Evolutionary conservation across 2,797 vertebrate genomes (phyloP).

Genomic region (Silurus lanzhouensis): DNA sequence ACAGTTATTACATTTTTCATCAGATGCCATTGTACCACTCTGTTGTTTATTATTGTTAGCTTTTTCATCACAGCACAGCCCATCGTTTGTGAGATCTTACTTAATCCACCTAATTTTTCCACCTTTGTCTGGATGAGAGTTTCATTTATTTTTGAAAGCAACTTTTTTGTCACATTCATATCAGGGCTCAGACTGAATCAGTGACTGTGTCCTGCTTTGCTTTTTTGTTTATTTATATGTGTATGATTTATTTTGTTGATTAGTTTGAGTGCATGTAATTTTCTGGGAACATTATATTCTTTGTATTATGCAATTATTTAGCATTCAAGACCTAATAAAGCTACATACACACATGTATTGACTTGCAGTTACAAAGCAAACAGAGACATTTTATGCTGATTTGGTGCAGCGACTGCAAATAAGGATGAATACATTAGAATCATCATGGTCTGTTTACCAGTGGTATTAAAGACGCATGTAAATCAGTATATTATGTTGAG

Average conservation of each 20-base stretch:
- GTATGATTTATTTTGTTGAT: not conserved
- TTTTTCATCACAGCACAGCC: not conserved
- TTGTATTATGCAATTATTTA: not conserved
- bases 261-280: not conserved
- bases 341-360: too few species aligned
- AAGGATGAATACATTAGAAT: too few species aligned
- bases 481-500: too few species aligned
- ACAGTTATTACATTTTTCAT: not conserved
- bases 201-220: not conserved
- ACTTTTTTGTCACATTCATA: not conserved
- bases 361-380: too few species aligned
- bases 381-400: too few species aligned
- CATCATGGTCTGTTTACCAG: too few species aligned
- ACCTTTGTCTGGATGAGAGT: not conserved
- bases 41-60: not conserved
- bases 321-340: not conserved
- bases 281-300: not conserved
- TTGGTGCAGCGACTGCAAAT: too few species aligned
- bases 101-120: too few species aligned
- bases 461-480: too few species aligned
- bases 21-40: not conserved
- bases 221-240: not conserved
- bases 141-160: not conserved
- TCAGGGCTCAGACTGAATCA: not conserved
- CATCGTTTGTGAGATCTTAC: not conserved